A percentile compares a stretch with the other conserved stretches of the same genome.
Conservation (phyloP, 2,888 invertebrate species). For the Cenopis cana region DNA sequence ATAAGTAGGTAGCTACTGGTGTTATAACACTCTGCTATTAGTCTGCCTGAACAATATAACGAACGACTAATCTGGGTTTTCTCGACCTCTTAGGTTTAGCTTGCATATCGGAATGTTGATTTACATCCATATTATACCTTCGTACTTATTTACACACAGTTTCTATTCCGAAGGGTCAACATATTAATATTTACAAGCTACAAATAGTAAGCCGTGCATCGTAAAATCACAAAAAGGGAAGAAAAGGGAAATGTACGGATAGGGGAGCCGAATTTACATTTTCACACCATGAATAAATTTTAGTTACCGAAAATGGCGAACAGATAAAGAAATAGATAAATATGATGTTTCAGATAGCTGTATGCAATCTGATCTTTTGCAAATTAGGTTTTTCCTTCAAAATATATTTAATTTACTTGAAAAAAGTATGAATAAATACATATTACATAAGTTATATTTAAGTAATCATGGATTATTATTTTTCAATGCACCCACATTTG, state of each 20-base stretch:
- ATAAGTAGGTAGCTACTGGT: not conserved
- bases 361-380: not conserved
- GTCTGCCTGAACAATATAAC: not conserved
- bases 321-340: slow-evolving; percentile 14
- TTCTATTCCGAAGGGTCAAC: slow-evolving; percentile 33
- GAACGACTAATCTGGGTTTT: not conserved
- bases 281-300: slow-evolving; percentile 39
- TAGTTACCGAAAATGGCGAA: slow-evolving; percentile 27
- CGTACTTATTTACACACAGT: slow-evolving; percentile 1
- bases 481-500: too few relatives aligned
- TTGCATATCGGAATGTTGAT: not conserved
- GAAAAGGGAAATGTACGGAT: slow-evolving; percentile 30
- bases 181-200: slow-evolving; percentile 43
- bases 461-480: too few relatives aligned
- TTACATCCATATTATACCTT: not conserved
- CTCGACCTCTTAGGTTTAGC: not conserved
- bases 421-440: too few relatives aligned
- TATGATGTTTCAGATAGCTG: not conserved
- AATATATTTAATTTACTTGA: not conserved
- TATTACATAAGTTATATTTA: too few relatives aligned
- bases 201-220: slow-evolving; percentile 40
- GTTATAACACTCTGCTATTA: slow-evolving; percentile 11
- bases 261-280: slow-evolving; percentile 42
- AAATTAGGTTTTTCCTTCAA: not conserved
- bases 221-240: slow-evolving; percentile 42